Base-by-base conservation (phyloP, 2,888 invertebrate species). In the Bibio marci region DNA sequence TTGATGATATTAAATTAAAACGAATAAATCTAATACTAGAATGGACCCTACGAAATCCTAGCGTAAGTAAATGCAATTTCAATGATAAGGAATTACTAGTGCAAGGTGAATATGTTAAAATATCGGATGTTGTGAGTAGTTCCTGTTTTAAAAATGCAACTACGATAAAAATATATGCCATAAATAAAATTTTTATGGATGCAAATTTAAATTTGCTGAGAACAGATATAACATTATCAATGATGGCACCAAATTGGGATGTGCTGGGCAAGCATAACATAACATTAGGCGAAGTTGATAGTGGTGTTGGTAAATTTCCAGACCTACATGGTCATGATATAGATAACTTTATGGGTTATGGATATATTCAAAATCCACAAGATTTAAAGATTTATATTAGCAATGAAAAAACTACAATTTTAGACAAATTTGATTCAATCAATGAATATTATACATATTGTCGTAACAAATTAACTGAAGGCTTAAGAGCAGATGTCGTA, bases 131-230 rank as follows among this genome's bases (percentile, higher is more conserved):
- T 12, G 11, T 30, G 4, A 13, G 25, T 13, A 25, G 8, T 2
- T 3, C 4, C 1, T 32, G 31, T 15, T 2, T 4, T 12, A 7
- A 31, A 13, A 30, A n/a, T n/a, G 8, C 3, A 10, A 26, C 13
- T 30, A n/a, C 12, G 3, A 38, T 39, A 4, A 14, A 28, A 22
- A 36, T 43, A n/a, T 39, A 18, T 15, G 41, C 43, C 11, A 6
- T 34, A 13, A 36, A 43, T 30, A 41, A 26, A 17, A 13, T 43
- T 13, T 43, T 41, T 19, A 34, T 43, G n/a, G 37, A 43, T 25
- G 11, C 13, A 2, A 35, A 39, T 39, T 4, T 43, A 3, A 7
- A 13, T 6, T 4, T 11, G n/a, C 25, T n/a, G 4, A 34, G 34
- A 3, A 3, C 10, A 30, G 10, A 25, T 4, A 10, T 32, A 10